Evolutionary conservation across 2,888 invertebrate genomes (phyloP).

Genomic region (Sclerodermus sp.): DNA sequence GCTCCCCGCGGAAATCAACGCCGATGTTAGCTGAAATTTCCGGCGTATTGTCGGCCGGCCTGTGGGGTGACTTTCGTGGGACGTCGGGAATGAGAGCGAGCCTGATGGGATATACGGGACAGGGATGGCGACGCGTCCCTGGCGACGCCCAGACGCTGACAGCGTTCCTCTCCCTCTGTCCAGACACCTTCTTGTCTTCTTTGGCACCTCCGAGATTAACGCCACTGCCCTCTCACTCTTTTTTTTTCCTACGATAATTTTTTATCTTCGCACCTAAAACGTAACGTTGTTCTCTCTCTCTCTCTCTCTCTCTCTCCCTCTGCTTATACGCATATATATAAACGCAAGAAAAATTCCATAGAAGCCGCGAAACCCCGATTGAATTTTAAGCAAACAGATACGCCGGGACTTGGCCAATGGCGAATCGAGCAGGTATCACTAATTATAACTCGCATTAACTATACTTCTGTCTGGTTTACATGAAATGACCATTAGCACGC

Average conservation of each 20-base stretch:
- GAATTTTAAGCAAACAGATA: too few relatives aligned
- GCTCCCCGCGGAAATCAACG: conserved; percentile 51
- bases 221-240: conserved; percentile 29
- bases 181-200: conserved; percentile 37
- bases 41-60: conserved; percentile 33
- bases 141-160: conserved; percentile 47
- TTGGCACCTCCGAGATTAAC: conserved; percentile 41
- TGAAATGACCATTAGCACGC: conserved; percentile 30
- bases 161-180: conserved; percentile 22
- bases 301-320: too few relatives aligned
- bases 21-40: conserved; percentile 43
- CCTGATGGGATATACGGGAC: conserved; percentile 27
- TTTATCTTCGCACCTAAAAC: too few relatives aligned
- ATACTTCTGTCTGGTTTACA: conserved; percentile 27
- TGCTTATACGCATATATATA: too few relatives aligned
- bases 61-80: conserved; percentile 7
- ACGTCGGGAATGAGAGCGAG: conserved; percentile 17
- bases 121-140: conserved; percentile 40
- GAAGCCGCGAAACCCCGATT: too few relatives aligned
- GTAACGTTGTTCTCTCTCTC: too few relatives aligned
- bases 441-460: too few relatives aligned
- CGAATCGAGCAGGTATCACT: too few relatives aligned
- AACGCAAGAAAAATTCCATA: too few relatives aligned
- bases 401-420: too few relatives aligned
- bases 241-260: too few relatives aligned